Evolutionary conservation across 2,888 invertebrate genomes (phyloP).

Genomic region (Lasioglossum oenotherae): DNA sequence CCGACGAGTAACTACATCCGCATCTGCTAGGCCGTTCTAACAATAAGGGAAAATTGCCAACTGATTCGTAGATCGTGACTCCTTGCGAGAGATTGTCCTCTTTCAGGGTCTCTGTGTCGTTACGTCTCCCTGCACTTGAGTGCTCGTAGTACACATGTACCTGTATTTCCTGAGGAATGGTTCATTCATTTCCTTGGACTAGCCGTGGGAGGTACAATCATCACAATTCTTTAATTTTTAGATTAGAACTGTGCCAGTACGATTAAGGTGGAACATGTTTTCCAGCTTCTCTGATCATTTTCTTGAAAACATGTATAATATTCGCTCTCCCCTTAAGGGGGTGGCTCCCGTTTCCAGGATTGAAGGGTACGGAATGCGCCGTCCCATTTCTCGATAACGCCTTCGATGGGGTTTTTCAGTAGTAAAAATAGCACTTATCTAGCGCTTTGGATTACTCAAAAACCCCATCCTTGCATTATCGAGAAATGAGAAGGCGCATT

Average conservation of each 20-base stretch:
- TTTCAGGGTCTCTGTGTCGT: neutral
- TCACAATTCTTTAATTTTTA: neutral
- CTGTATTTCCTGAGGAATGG: neutral
- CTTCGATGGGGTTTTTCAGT: too few relatives aligned
- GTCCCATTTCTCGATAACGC: too few relatives aligned
- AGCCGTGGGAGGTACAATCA: neutral
- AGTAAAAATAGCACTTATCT: too few relatives aligned
- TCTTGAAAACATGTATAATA: neutral
- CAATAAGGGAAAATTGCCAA: conserved; percentile 51
- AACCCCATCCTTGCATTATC: too few relatives aligned
- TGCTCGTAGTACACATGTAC: neutral
- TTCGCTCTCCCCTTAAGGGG: neutral
- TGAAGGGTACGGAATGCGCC: too few relatives aligned
- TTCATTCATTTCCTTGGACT: neutral
- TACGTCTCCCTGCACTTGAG: neutral
- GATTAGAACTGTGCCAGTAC: neutral
- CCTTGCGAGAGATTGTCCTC: conserved; percentile 16
- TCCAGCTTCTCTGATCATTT: neutral
- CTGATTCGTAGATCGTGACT: conserved; percentile 49
- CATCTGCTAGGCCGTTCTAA: conserved; percentile 46
- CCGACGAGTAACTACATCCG: conserved; percentile 26
- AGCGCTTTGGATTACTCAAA: too few relatives aligned
- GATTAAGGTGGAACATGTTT: neutral
- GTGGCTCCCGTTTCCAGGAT: too few relatives aligned
- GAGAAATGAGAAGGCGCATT: too few relatives aligned